Percentiles rank a stretch among this genome's conserved stretches.
phyloP scores from a whole-genome alignment of 2,888 invertebrate genomes.

The Torymus auratus region DNA sequence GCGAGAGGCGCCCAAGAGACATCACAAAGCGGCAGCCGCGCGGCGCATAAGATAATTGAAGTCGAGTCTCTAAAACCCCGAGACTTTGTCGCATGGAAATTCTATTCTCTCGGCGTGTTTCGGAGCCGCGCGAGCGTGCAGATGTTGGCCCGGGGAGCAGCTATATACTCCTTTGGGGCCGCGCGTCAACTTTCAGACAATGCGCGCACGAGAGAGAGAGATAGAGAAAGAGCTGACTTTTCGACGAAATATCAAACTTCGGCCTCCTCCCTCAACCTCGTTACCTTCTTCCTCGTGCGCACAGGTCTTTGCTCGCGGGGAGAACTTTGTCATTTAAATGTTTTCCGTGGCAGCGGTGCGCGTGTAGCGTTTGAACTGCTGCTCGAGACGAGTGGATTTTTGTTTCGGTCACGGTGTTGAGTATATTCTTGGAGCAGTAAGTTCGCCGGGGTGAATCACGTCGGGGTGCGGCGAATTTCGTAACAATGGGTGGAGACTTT shows the following conservation, averaged over 20 bases:
- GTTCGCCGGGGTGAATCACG: too few relatives aligned
- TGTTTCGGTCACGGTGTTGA: too few relatives aligned
- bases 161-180: constrained; percentile 68
- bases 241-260: constrained; percentile 73
- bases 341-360: background rate
- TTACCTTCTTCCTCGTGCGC: too few relatives aligned
- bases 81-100: constrained; percentile 1
- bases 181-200: constrained; percentile 74
- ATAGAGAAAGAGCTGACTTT: constrained; percentile 64
- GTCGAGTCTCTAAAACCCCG: too few relatives aligned
- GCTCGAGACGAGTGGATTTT: background rate
- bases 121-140: background rate
- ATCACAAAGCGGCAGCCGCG: background rate
- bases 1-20: background rate
- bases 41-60: too few relatives aligned
- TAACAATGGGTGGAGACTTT: too few relatives aligned
- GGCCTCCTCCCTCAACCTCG: constrained; percentile 57
- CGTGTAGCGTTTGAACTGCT: background rate
- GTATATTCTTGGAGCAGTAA: too few relatives aligned
- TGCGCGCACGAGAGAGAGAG: constrained; percentile 58
- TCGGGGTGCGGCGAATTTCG: too few relatives aligned
- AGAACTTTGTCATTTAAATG: background rate
- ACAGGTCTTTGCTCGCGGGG: too few relatives aligned
- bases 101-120: background rate
- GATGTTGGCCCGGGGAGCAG: background rate